Base-by-base conservation (phyloP, 2,113 vertebrate genomes). In the Chamaetylas fuelleborni region DNA sequence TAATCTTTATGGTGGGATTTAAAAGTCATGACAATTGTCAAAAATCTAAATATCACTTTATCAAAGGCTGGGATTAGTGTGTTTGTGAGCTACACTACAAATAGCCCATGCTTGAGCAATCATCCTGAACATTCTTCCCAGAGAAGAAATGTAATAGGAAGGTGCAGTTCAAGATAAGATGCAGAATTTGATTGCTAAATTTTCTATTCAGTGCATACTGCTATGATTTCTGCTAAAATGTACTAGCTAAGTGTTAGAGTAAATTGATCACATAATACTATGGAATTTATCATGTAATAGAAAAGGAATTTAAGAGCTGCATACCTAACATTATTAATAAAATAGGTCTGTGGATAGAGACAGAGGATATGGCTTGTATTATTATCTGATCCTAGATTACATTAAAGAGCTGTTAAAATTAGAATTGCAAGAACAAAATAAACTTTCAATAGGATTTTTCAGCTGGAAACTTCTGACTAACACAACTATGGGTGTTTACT, bases 301-400 rank as follows among this genome's bases (percentile, higher is more conserved):
- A 58, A 92, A 91, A 95, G 90, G 92, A 96, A 96, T 97, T 95
- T 94, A 96, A 95, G 89, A 96, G 73, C 93, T 38, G 60, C 94
- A 96, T 95, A 94, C 65, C 86, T 69, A 92, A 50, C 88, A 84
- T 81, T 95, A 95, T 95, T 93, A 95, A 92, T 92, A 94, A 96
- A 97, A 96, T 79, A 79, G 76, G 90, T 69, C 92, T 61, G 64
- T 64, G 80, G 45, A 48, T 45, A 88, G 34, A 90, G 71, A 92
- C 40, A 93, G 57, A 64, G 76, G 48, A 88, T 67, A 92, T 15
- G 53, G 47, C 64, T 92, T 88, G 64, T 60, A 92, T 88, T 90
- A 93, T 90, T 95, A 94, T 81, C 90, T 88, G 87, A 86, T 83
- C 42, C 64, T 58, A 66, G 43, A 47, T 47, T 42, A 85, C 72